phyloP scores from a whole-genome alignment of 2,113 vertebrate species.

The Ibidorhyncha struthersii region DNA sequence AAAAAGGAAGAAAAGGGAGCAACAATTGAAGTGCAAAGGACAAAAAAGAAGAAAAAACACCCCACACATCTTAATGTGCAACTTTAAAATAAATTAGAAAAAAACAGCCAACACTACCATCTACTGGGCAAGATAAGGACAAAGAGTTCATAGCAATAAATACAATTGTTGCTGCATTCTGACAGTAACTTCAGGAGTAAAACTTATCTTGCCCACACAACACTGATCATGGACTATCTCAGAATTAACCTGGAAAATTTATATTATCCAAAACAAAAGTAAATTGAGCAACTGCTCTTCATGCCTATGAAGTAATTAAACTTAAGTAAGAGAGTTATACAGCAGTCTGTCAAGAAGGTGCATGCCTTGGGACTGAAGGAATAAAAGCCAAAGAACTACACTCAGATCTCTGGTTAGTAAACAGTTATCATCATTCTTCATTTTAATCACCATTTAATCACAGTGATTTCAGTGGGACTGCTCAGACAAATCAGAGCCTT shows the following conservation, averaged over 20 bases:
- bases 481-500: neutral
- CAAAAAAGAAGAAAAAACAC: neutral
- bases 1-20: neutral
- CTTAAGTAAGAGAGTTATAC: neutral
- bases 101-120: constrained; percentile 77
- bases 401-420: neutral
- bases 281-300: neutral
- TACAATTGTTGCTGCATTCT: neutral
- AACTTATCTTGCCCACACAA: neutral
- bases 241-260: neutral
- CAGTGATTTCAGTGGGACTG: neutral
- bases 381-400: neutral
- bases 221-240: neutral
- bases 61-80: neutral
- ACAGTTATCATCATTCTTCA: neutral
- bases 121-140: constrained; percentile 78
- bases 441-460: neutral
- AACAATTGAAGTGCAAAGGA: neutral
- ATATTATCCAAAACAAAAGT: neutral
- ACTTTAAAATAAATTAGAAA: constrained; percentile 63
- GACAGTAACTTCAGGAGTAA: neutral
- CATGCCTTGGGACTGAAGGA: neutral
- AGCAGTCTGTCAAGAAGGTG: neutral
- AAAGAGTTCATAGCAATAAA: constrained; percentile 13
- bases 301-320: neutral